phyloP scores from a whole-genome alignment of 2,113 vertebrate species.

The Eudorcas thomsonii region DNA sequence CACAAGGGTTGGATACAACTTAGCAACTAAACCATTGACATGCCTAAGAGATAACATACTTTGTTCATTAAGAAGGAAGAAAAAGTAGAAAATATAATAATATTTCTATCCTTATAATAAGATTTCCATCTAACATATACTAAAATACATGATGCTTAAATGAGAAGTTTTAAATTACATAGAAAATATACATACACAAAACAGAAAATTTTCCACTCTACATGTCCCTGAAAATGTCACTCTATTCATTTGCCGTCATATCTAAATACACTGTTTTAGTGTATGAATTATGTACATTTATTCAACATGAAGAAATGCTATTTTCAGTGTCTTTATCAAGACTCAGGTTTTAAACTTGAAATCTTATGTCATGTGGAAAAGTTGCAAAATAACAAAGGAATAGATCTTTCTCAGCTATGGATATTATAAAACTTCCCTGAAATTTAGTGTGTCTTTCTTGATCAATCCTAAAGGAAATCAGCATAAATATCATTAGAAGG shows the following conservation, averaged over 20 bases:
- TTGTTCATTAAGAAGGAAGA: neutral
- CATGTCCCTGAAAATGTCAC: neutral
- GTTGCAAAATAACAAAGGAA: neutral
- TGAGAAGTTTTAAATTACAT: neutral
- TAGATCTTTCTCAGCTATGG: neutral
- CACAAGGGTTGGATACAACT: neutral
- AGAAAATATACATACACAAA: neutral
- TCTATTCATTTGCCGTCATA: neutral
- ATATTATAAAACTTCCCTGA: neutral
- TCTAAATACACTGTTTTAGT: neutral
- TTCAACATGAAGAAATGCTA: neutral
- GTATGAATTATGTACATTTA: neutral
- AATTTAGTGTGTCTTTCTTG: neutral
- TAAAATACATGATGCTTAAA: neutral
- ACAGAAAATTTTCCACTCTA: neutral
- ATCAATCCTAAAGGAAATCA: neutral
- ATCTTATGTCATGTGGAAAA: neutral
- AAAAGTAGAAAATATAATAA: neutral
- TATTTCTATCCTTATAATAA: neutral
- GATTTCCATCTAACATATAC: neutral
- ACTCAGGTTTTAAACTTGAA: neutral
- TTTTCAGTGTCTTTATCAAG: neutral
- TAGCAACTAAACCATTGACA: neutral
- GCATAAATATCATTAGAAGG: neutral
- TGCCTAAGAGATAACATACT: neutral